These are phyloP conservation scores for Protosalanx chinensis DNA, from an alignment of 2,797 vertebrate genomes.

Conservation along the genomic window DNA sequence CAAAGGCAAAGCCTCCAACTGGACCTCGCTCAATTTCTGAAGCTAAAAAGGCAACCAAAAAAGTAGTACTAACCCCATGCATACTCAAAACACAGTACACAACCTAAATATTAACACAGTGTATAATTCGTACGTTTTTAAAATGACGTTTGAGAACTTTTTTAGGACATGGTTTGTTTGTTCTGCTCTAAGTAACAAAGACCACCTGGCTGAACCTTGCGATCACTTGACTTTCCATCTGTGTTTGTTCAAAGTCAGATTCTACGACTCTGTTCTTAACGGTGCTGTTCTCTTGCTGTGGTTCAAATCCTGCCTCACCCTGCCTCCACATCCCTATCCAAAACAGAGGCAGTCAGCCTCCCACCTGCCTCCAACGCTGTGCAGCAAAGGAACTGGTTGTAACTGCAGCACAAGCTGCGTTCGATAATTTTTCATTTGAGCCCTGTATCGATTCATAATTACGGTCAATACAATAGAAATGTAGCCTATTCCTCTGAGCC, in stretches of 20 bases:
- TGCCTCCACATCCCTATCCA: no score
- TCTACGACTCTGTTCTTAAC: conserved; percentile 40
- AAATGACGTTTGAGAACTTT: conserved; percentile 33
- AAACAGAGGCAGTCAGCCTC: no score
- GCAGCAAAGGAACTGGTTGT: no score
- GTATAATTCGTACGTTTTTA: background rate
- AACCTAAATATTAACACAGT: background rate
- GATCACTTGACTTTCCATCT: conserved; percentile 26
- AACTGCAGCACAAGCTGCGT: no score
- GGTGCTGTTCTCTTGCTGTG: conserved; percentile 43
- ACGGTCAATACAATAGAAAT: no score
- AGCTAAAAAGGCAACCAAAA: conserved; percentile 28
- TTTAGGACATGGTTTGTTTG: background rate
- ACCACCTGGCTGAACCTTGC: conserved; percentile 38
- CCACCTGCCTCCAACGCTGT: no score
- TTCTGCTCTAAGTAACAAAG: conserved; percentile 14
- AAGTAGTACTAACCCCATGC: no score
- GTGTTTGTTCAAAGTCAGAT: conserved; percentile 35
- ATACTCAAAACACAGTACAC: background rate
- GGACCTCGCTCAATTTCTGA: conserved; percentile 53
- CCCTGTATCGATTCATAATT: no score
- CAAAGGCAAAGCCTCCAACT: conserved; percentile 38
- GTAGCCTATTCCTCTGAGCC: no score
- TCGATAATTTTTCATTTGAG: no score
- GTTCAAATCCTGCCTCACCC: conserved; percentile 24